These are phyloP conservation scores for Lepilemur ruficaudatus DNA, from an alignment of 2,797 vertebrate species.

Conservation along the genomic window DNA sequence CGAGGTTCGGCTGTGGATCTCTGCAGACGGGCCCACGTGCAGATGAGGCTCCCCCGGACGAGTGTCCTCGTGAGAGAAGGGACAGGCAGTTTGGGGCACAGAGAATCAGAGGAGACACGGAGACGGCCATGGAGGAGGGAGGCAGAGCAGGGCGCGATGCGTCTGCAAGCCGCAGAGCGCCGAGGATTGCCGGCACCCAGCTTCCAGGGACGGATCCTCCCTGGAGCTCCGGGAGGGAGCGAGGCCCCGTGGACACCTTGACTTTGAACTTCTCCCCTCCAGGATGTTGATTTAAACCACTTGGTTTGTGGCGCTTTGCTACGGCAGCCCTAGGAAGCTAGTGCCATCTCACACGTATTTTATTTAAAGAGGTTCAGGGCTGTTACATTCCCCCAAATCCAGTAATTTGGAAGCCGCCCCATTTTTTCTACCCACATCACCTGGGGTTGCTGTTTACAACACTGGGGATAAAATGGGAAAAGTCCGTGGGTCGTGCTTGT, in stretches of 20 bases:
- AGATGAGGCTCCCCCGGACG: accelerated
- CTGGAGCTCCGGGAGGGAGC: accelerated
- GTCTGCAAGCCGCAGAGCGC: too few species aligned
- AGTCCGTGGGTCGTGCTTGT: accelerated
- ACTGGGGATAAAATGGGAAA: too few species aligned
- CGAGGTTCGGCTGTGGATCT: neutral
- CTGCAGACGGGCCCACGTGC: neutral
- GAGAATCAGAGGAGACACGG: accelerated
- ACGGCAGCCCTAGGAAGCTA: neutral
- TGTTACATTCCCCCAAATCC: neutral
- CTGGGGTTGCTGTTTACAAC: accelerated
- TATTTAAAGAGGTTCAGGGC: neutral
- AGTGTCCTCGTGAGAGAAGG: neutral
- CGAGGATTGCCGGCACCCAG: neutral
- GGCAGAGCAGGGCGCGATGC: accelerated
- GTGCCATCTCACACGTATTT: neutral
- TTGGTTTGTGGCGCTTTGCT: neutral
- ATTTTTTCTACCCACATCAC: neutral
- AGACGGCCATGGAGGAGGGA: accelerated
- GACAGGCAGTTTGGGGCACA: too few species aligned
- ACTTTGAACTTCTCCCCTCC: neutral
- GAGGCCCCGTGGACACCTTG: accelerated
- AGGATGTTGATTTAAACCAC: too few species aligned
- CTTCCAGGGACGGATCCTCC: neutral
- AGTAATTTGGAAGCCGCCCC: neutral